These are phyloP conservation scores for Battus philenor DNA, from an alignment of 1,140 invertebrate genomes.

Conservation along the genomic window DNA sequence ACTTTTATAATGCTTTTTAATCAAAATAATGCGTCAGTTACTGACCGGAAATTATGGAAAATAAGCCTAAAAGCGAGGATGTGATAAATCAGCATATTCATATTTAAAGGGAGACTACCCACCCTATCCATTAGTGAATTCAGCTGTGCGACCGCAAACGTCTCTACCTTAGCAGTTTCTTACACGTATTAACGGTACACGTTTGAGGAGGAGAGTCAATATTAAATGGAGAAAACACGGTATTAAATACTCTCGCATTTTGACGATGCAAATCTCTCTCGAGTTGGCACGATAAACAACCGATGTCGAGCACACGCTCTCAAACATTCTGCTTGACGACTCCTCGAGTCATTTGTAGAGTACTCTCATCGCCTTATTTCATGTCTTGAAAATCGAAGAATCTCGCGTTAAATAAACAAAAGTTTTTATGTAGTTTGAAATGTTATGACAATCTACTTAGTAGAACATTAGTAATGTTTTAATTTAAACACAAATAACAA, in stretches of 20 bases:
- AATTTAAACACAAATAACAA: too few species aligned
- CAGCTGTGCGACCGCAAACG: constrained; percentile 48
- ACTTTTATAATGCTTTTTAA: too few species aligned
- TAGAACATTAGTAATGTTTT: too few species aligned
- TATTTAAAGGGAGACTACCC: constrained; percentile 52
- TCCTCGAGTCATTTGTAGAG: constrained; percentile 52
- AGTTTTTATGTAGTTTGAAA: too few species aligned
- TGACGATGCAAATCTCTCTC: constrained; percentile 39
- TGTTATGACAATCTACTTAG: too few species aligned
- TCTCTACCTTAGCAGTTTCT: constrained; percentile 42
- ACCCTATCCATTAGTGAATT: constrained; percentile 65
- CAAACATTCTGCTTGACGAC: constrained; percentile 42
- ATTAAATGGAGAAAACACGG: constrained; percentile 40
- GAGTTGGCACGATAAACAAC: constrained; percentile 4
- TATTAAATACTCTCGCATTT: constrained; percentile 35
- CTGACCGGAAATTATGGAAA: constrained; percentile 71
- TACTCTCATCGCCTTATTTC: constrained; percentile 64
- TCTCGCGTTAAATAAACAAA: too few species aligned
- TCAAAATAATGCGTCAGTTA: constrained; percentile 58
- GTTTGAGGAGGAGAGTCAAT: constrained; percentile 38
- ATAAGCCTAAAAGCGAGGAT: constrained; percentile 61
- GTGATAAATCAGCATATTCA: constrained; percentile 63
- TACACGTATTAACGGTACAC: constrained; percentile 51
- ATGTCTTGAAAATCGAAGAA: constrained; percentile 58
- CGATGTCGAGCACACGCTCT: constrained; percentile 10